A percentile compares a stretch with the other conserved stretches of the same genome.
These are phyloP conservation scores for Aethina tumida DNA, from an alignment of 1,140 invertebrate species.

Conservation along the genomic window DNA sequence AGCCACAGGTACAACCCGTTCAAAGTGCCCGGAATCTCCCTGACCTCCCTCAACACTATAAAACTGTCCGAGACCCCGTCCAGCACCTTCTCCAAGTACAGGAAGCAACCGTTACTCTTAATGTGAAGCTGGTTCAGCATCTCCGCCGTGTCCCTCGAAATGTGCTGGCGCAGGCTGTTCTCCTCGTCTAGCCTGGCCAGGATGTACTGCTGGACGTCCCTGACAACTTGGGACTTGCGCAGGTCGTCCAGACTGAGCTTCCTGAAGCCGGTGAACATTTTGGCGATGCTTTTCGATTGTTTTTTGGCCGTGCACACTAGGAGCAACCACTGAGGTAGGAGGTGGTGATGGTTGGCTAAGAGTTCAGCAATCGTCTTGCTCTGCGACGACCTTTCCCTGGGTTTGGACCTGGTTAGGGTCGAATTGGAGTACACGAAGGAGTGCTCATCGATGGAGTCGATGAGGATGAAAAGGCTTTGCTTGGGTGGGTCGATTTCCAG, in stretches of 20 bases:
- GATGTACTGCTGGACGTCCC: conserved; percentile 93
- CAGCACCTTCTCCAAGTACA: conserved; percentile 87
- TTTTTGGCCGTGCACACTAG: conserved; percentile 83
- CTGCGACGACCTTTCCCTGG: conserved; percentile 42
- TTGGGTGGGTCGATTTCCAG: conserved; percentile 76
- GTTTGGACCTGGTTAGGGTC: conserved; percentile 35
- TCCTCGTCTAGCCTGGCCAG: conserved; percentile 80
- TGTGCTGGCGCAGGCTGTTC: conserved; percentile 65
- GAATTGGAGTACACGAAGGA: conserved; percentile 34
- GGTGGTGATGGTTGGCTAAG: conserved; percentile 77
- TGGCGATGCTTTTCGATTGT: conserved; percentile 74
- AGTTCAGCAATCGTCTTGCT: conserved; percentile 73
- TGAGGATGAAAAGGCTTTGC: conserved; percentile 72
- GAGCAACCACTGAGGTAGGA: conserved; percentile 90
- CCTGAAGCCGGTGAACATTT: conserved; percentile 90
- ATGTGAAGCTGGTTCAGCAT: conserved; percentile 93
- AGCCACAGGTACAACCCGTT: conserved; percentile 93
- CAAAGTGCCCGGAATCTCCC: conserved; percentile 88
- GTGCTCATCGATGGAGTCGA: conserved; percentile 87
- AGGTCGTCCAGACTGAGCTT: conserved; percentile 87
- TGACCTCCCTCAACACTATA: conserved; percentile 73
- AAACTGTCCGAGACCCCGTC: conserved; percentile 89
- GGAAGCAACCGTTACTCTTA: conserved; percentile 91
- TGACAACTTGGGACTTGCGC: conserved; percentile 74
- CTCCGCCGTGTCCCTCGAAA: conserved; percentile 78